Conservation (phyloP, 1,140 invertebrate genomes). For the Trissolcus basalis region DNA sequence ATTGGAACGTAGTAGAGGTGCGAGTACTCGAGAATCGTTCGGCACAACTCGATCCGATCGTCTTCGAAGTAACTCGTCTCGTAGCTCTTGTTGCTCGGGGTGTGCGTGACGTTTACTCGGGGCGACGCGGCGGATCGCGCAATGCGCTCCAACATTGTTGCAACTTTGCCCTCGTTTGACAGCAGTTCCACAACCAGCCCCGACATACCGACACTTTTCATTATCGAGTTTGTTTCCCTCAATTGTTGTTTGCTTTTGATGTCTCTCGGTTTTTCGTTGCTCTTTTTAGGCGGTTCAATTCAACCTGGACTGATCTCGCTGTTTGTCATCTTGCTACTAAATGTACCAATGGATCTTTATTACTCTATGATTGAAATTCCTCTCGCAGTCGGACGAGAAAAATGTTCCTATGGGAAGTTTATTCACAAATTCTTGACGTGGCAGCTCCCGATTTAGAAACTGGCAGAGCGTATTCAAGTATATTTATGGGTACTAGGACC, state of each 20-base stretch:
- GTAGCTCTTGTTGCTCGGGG: conserved; percentile 1
- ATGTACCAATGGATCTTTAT: background rate
- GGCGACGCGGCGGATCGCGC: no score
- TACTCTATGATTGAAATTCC: conserved; percentile 21
- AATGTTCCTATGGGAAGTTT: conserved; percentile 52
- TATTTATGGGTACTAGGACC: conserved; percentile 53
- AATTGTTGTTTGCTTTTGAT: no score
- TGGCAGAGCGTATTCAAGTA: conserved; percentile 41
- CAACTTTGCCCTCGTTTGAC: no score
- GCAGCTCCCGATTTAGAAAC: conserved; percentile 53
- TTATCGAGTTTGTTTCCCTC: no score
- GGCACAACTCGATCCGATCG: conserved; percentile 59
- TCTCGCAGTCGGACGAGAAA: conserved; percentile 28
- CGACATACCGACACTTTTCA: no score
- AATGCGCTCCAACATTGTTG: no score
- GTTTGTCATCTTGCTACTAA: no score
- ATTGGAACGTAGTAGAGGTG: conserved; percentile 77
- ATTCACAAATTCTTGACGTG: conserved; percentile 55
- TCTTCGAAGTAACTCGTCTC: conserved; percentile 53
- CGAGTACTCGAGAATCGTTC: conserved; percentile 74
- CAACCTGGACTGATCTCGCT: no score
- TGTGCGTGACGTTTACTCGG: no score
- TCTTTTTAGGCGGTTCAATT: no score
- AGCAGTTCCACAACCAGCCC: no score
- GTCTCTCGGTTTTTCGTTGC: no score